Base-by-base conservation (phyloP, 2,113 vertebrate species). In the Ophiodon elongatus region DNA sequence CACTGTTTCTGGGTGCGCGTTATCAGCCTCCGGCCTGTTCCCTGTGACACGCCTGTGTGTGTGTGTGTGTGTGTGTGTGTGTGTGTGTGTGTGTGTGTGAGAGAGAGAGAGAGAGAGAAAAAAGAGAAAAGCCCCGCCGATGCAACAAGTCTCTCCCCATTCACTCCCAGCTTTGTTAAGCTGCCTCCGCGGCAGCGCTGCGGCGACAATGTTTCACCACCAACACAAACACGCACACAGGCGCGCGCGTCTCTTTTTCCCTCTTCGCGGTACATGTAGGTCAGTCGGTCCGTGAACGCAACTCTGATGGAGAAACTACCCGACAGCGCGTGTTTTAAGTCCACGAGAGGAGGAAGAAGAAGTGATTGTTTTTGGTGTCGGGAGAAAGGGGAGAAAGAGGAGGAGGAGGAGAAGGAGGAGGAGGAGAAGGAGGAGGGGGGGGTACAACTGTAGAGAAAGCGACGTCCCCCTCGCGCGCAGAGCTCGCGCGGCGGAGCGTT, bases 141-240 rank as follows among this genome's bases (percentile, higher is more conserved):
- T 94, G 96, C 96, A 97, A 97, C 96, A 96, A 96, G 96, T 96
- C 96, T 95, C 95, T 95, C 95, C 95, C 52, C 96, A 95, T 96
- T 95, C 96, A 96, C 96, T 96, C 95, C 95, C 94, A 95, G 89
- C 95, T 96, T 97, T 97, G 95, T 96, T 96, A 96, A 96, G 96
- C 85, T 78, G 79, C 79, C 80, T 87, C 59, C 69, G 4, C 57
- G 14, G 57, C 78, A 43, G 80, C 83, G 81, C 82, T 8, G 77
- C 84, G 11, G 75, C 67, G 29, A 67, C 19, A 25, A 52, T 27
- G 64, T 45, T 45, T 45, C 43, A 45, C 14, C 43, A 45, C 3
- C 43, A 15, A 15, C 43, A 15, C 37, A n/a, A n/a, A n/a, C n/a
- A 39, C 37, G 37, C 43, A n/a, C n/a, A n/a, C n/a, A n/a, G n/a